Conservation (phyloP, 2,113 vertebrate species). For the Alligator mississippiensis region DNA sequence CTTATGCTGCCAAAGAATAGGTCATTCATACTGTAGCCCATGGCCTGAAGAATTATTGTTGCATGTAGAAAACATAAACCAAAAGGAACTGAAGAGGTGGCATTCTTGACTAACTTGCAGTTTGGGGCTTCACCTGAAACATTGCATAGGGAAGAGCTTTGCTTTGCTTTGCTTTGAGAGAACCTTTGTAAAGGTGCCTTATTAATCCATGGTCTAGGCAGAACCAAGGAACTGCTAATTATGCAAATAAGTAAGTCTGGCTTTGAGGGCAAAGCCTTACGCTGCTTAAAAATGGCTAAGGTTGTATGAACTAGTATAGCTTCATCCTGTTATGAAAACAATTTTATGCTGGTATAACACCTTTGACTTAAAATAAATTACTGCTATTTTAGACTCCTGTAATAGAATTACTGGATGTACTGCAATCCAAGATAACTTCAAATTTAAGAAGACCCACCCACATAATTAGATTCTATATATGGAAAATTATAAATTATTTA, state of each 20-base stretch:
- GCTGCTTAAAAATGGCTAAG: neutral
- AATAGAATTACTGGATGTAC: neutral
- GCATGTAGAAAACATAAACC: neutral
- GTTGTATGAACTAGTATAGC: rapidly evolving
- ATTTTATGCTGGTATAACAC: neutral
- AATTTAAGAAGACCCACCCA: too few relatives aligned
- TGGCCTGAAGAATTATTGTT: constrained; percentile 2
- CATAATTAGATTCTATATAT: too few relatives aligned
- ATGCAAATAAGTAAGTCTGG: neutral
- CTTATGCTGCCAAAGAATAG: constrained; percentile 58
- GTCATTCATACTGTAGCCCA: constrained; percentile 28
- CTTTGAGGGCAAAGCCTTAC: neutral
- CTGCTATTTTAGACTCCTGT: neutral
- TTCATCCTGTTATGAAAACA: neutral
- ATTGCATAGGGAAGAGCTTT: neutral
- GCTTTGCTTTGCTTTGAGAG: rapidly evolving
- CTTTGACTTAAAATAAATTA: neutral
- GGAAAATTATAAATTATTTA: too few relatives aligned
- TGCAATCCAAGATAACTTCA: neutral
- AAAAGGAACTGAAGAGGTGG: neutral
- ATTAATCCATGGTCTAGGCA: neutral
- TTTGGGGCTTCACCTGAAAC: constrained; percentile 13
- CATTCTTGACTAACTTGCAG: neutral
- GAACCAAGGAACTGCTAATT: neutral
- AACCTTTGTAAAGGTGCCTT: neutral